Conservation (phyloP, 2,797 vertebrate species). For the Halcyon badia region DNA sequence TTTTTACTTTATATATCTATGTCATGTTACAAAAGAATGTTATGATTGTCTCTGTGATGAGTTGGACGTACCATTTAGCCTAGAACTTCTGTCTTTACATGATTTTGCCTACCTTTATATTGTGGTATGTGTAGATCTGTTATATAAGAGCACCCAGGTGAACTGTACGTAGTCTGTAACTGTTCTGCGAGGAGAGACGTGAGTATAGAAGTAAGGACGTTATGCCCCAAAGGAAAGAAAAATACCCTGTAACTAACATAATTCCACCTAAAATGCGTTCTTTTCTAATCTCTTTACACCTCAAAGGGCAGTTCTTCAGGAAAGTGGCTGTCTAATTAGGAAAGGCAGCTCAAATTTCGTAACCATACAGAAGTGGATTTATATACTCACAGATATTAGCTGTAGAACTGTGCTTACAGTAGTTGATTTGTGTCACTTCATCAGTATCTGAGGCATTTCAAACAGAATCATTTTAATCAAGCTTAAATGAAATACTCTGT, state of each 20-base stretch:
- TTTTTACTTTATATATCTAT: background rate
- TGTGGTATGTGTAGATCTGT: background rate
- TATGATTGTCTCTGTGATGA: background rate
- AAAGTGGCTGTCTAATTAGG: background rate
- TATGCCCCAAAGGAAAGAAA: background rate
- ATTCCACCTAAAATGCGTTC: background rate
- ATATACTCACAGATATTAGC: background rate
- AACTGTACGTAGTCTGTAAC: background rate
- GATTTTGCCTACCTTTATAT: background rate
- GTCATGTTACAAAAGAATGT: background rate
- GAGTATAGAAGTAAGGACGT: background rate
- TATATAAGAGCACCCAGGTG: slow-evolving; percentile 25
- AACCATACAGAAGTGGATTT: background rate
- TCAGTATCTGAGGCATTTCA: background rate
- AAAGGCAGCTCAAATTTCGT: background rate
- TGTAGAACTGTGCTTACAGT: background rate
- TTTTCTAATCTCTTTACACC: background rate
- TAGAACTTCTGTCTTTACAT: background rate
- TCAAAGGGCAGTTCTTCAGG: slow-evolving; percentile 4
- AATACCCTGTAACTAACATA: background rate
- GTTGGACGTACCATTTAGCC: background rate
- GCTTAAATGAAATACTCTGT: background rate
- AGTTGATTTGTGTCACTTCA: background rate
- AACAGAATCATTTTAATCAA: background rate
- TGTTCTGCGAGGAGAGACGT: background rate